Conservation (phyloP, 2,888 invertebrate genomes). For the Pelosia muscerda region DNA sequence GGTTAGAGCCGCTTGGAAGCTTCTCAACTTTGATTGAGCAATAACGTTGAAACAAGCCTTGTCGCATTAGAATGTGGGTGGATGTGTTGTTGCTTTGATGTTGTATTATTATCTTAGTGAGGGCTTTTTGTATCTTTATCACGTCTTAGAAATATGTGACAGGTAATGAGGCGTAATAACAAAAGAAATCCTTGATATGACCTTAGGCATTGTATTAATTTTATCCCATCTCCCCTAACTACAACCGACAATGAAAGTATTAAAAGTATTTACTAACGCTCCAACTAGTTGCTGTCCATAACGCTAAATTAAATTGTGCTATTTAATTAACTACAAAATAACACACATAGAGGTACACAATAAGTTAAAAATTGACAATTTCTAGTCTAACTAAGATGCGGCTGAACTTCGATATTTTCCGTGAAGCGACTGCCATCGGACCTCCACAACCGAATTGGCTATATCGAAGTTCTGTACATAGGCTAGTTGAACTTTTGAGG, state of each 20-base stretch:
- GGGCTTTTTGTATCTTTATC: not conserved
- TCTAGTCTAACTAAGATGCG: too few relatives aligned
- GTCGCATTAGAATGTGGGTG: not conserved
- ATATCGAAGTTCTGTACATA: too few relatives aligned
- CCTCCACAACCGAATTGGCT: too few relatives aligned
- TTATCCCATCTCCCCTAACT: not conserved
- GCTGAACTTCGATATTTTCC: too few relatives aligned
- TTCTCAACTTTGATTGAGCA: not conserved
- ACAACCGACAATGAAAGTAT: not conserved
- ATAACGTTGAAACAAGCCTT: not conserved
- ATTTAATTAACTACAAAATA: too few relatives aligned
- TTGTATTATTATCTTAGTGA: not conserved
- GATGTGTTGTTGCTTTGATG: not conserved
- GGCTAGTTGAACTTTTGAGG: too few relatives aligned
- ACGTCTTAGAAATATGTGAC: not conserved
- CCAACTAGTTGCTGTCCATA: too few relatives aligned
- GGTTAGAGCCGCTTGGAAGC: constrained; percentile 2
- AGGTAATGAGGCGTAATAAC: not conserved
- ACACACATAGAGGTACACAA: too few relatives aligned
- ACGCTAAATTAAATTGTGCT: too few relatives aligned
- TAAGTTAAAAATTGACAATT: too few relatives aligned
- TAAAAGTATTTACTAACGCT: not conserved
- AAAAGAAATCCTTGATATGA: not conserved
- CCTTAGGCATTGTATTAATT: not conserved
- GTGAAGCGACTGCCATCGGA: too few relatives aligned